Evolutionary conservation across 2,797 vertebrate genomes (phyloP).

Genomic region (Hybognathus amarus): DNA sequence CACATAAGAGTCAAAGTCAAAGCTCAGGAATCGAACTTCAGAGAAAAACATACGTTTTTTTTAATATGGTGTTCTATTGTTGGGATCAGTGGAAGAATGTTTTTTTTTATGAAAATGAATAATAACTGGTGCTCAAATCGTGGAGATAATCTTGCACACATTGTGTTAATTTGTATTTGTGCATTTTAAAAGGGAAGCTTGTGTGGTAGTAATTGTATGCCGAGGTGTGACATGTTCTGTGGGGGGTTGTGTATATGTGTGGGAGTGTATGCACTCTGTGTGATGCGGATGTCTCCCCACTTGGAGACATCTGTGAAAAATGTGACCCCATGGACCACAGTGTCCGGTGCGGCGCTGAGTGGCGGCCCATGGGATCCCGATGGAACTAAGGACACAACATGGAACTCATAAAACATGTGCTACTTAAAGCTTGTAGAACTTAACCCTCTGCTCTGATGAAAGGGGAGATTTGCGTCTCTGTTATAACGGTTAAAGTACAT

Average conservation of each 20-base stretch:
- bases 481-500: neutral
- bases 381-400: slow-evolving; percentile 48
- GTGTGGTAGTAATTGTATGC: slow-evolving; percentile 14
- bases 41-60: too few species aligned
- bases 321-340: slow-evolving; percentile 65
- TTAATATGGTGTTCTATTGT: neutral
- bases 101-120: neutral
- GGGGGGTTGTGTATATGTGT: slow-evolving; percentile 39
- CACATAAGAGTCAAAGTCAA: too few species aligned
- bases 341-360: slow-evolving; percentile 38
- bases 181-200: neutral
- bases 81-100: neutral
- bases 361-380: slow-evolving; percentile 42
- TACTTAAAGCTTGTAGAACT: slow-evolving; percentile 4
- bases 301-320: slow-evolving; percentile 64
- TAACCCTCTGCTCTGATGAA: slow-evolving; percentile 23
- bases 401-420: slow-evolving; percentile 35
- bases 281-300: slow-evolving; percentile 55
- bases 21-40: neutral
- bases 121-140: neutral
- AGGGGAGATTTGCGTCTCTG: neutral
- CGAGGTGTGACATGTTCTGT: slow-evolving; percentile 46
- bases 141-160: neutral
- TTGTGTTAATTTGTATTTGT: neutral
- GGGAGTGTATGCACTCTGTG: slow-evolving; percentile 41